These are phyloP conservation scores for Eretmocerus hayati DNA, from an alignment of 2,888 invertebrate species.

Conservation along the genomic window DNA sequence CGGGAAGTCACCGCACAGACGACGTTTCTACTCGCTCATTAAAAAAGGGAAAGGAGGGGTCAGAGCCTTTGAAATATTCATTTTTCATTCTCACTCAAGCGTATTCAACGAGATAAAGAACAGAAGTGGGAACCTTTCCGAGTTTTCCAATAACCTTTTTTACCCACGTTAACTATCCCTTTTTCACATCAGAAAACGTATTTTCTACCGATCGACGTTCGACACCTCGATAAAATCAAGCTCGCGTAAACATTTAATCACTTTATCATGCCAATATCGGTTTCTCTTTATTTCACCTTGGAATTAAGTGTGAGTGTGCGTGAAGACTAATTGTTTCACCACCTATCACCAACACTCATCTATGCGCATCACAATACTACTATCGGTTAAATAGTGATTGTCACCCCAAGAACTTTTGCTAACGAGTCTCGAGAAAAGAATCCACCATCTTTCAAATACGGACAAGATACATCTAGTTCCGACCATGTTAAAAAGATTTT, in stretches of 20 bases:
- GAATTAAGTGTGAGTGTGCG: no score
- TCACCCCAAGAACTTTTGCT: no score
- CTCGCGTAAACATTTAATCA: constrained; percentile 14
- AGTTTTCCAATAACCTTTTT: constrained; percentile 14
- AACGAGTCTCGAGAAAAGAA: no score
- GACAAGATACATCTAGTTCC: no score
- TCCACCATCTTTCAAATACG: no score
- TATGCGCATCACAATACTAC: no score
- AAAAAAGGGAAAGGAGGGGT: constrained; percentile 14
- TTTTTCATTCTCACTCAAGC: constrained; percentile 16
- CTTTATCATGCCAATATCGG: constrained; percentile 4
- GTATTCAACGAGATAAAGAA: constrained; percentile 8
- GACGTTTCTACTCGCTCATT: constrained; percentile 12
- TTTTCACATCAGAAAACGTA: constrained; percentile 5
- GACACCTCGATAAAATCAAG: constrained; percentile 14
- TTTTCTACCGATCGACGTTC: constrained; percentile 9
- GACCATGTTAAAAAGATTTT: no score
- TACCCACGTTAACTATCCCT: neutral
- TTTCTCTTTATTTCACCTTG: neutral
- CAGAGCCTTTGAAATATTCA: constrained; percentile 19
- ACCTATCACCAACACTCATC: no score
- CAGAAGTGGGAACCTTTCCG: neutral
- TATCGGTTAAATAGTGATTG: no score
- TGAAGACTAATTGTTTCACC: no score
- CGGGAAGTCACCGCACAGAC: neutral